Evolutionary conservation across 2,113 vertebrate genomes (phyloP), one percentile per base, ranked within the genome.

Genomic region (Plotosus lineatus): DNA sequence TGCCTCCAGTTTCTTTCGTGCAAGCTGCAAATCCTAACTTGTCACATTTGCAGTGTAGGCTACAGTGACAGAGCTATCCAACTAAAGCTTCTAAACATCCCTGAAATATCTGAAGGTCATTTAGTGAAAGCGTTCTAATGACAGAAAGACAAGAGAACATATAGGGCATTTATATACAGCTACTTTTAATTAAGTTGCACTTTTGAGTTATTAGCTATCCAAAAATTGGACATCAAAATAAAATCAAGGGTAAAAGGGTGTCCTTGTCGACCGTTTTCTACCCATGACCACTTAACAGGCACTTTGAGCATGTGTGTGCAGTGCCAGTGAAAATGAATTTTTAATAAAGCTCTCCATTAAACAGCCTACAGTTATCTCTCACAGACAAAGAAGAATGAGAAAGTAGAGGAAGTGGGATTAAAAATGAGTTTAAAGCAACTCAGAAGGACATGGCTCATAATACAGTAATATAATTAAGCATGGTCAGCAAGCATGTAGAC

Each of bases 311-410:
- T 50, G 53, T 80, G 68, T 60, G 58, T 65, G 68, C 58, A 50
- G 77, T 75, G 77, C 71, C 77, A 86, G 65, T 72, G 28, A 82
- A 84, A 53, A 77, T 85, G 48, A 86, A 85, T 88, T 65, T 77
- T 74, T 56, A 68, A 73, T 84, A 66, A 86, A 83, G 77, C 75
- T 19, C 53, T 61, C 46, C 31, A 28, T 78, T n/a, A 79, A 77
- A 83, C 36, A 48, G 56, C 42, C 74, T 75, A 51, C 9, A 19
- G 53, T 56, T 26, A 28, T 72, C 60, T 38, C 58, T 77, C 55
- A 75, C 56, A 36, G 38, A 36, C 15, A n/a, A 28, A 40, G 21
- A 42, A 33, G 15, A 48, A 15, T 19, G 31, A 58, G 33, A 40
- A 50, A 61, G 51, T 6, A 65, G 36, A 58, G 6, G 19, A 50